These are phyloP conservation scores for Lutjanus erythropterus DNA, from an alignment of 2,113 vertebrate genomes.

Conservation along the genomic window DNA sequence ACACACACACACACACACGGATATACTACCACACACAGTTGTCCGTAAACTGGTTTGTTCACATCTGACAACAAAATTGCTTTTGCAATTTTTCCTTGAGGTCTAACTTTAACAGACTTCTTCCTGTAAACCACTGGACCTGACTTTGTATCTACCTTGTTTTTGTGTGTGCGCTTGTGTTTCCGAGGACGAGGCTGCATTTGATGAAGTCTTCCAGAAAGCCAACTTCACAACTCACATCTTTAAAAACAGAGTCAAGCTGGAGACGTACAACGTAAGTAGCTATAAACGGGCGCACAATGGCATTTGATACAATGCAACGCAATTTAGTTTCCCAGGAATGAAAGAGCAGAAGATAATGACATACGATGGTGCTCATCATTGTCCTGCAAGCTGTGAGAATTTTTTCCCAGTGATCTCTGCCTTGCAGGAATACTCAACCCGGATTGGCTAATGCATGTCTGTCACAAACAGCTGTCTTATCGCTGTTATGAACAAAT, in stretches of 20 bases:
- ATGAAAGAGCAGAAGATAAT: constrained; percentile 33
- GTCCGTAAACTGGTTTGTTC: not conserved
- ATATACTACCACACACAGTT: constrained; percentile 13
- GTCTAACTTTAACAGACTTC: constrained; percentile 26
- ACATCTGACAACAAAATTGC: constrained; percentile 31
- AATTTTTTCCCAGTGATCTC: constrained; percentile 12
- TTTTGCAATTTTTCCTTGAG: constrained; percentile 12
- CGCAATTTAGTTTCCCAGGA: constrained; percentile 39
- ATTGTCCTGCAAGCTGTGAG: constrained; percentile 43
- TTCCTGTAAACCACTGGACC: constrained; percentile 30
- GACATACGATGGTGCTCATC: constrained; percentile 18
- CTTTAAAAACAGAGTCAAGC: constrained; percentile 91
- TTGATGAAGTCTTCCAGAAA: constrained; percentile 91
- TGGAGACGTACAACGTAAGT: constrained; percentile 95
- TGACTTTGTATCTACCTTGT: constrained; percentile 35
- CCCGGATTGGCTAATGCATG: constrained; percentile 29
- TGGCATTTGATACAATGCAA: constrained; percentile 11
- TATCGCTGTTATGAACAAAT: constrained; percentile 51
- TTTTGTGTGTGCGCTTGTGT: constrained; percentile 19
- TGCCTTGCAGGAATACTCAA: constrained; percentile 26
- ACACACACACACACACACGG: constrained; percentile 27
- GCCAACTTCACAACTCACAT: constrained; percentile 88
- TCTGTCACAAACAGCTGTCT: constrained; percentile 30
- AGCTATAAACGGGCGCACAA: constrained; percentile 6
- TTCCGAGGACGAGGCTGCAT: constrained; percentile 86